Evolutionary conservation across 2,888 invertebrate genomes (phyloP), one percentile per base, ranked within the genome.

Genomic region (Arenicola marina): DNA sequence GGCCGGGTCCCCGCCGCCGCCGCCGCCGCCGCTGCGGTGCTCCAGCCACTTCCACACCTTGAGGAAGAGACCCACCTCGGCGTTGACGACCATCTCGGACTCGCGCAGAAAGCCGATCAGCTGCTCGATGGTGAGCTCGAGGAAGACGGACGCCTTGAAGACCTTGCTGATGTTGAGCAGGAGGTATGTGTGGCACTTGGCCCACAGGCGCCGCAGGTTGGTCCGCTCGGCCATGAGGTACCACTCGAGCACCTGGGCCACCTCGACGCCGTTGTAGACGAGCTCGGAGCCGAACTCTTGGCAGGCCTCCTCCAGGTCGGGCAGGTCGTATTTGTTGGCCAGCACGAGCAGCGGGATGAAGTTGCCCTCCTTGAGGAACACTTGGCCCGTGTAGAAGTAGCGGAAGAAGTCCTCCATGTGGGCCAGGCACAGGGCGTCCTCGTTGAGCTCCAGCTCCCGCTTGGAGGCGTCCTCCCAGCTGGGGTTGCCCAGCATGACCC

Each of bases 371-470:
- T 28, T 51, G 31, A 62, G 53, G 21, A 44, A 57, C 3, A 62
- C 33, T 33, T 58, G 32, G 1, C 57, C 62, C 3, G 62, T 62
- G 62, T 62, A 62, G 53, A 62, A 62, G 45, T 62, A 62, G 38
- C 26, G 32, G 24, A 62, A 58, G 53, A 62, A 62, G 1, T 32
- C 44, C 28, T 62, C 58, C 62, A 62, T 62, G 58, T 43, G 33
- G 1, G 53, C 43, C 15, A 44, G 7, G 33, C 62, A 62, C 1
- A 44, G 32, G 24, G 34, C 53, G 7, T 18, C 34, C 45, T 62
- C 62, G 24, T 57, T 28, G 3, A 62, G 43, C n/a, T 29, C 44
- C 4, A 62, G 32, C 58, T 62, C 57, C 29, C 31, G 56, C 31
- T 53, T 28, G 1, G 29, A 15, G n/a, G 62, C 33, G 31, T 62